A percentile compares a stretch with the other conserved stretches of the same genome.
Evolutionary conservation across 2,113 vertebrate species (phyloP).

Genomic region (Pachyramphus minor): DNA sequence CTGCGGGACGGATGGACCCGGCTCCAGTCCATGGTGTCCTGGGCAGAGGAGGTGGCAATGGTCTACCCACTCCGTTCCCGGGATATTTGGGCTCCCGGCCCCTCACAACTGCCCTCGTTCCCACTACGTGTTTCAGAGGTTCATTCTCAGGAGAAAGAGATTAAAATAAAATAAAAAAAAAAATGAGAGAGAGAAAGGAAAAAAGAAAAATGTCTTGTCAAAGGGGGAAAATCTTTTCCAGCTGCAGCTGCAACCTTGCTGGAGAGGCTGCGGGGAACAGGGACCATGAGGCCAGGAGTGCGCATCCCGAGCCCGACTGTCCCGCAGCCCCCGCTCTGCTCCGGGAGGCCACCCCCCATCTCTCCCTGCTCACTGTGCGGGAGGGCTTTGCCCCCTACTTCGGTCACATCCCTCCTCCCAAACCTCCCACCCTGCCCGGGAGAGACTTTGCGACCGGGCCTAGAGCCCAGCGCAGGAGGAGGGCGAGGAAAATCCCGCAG

Average conservation of each 20-base stretch:
- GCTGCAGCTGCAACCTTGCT: background rate
- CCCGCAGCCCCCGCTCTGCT: background rate
- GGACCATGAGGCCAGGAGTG: background rate
- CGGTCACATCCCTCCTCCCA: background rate
- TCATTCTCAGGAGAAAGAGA: background rate
- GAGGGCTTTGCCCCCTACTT: background rate
- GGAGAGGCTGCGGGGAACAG: background rate
- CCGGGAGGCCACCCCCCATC: too few species aligned
- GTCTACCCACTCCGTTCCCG: fast-evolving
- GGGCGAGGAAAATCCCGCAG: background rate
- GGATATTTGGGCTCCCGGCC: background rate
- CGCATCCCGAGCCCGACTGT: background rate
- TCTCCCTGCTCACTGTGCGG: background rate
- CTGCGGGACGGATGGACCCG: background rate
- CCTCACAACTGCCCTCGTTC: too few species aligned
- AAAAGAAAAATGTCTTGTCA: background rate
- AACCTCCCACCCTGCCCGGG: background rate
- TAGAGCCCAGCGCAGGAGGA: background rate
- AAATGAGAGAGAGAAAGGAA: background rate
- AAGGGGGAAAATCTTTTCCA: background rate
- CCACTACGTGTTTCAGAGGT: background rate
- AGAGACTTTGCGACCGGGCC: background rate
- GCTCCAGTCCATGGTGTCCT: fast-evolving
- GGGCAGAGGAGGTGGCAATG: background rate
- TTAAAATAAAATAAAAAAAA: background rate